phyloP scores from a whole-genome alignment of 2,797 vertebrate genomes.

The Bucorvus abyssinicus region DNA sequence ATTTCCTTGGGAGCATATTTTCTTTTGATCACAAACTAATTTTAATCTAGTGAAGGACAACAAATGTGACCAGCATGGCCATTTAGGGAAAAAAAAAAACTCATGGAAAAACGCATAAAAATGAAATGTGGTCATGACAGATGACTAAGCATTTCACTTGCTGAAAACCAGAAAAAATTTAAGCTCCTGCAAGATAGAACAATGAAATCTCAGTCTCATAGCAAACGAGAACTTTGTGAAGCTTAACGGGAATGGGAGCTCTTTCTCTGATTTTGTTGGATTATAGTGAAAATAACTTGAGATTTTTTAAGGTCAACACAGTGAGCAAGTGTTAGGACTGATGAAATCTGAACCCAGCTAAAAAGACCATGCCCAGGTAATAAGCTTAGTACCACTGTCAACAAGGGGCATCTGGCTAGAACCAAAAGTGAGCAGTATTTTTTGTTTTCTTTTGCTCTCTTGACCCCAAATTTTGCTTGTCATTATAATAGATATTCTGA shows the following conservation, averaged over 20 bases:
- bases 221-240: background rate
- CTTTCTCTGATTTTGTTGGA: background rate
- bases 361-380: background rate
- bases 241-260: background rate
- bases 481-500: too few species aligned
- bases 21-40: slow-evolving; percentile 44
- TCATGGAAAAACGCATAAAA: slow-evolving; percentile 19
- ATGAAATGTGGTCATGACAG: slow-evolving; percentile 2
- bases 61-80: slow-evolving; percentile 26
- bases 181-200: background rate
- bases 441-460: background rate
- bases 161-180: background rate
- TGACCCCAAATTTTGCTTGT: background rate
- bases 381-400: background rate
- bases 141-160: slow-evolving; percentile 19
- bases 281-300: background rate
- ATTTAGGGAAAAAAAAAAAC: slow-evolving; percentile 26
- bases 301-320: background rate
- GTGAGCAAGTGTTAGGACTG: background rate
- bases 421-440: background rate
- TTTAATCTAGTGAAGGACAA: slow-evolving; percentile 49
- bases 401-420: background rate
- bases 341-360: background rate
- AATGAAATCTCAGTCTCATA: background rate
- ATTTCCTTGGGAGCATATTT: slow-evolving; percentile 63